Base-by-base conservation (phyloP, 2,888 invertebrate genomes). In the Caenorhabditis sp. region DNA sequence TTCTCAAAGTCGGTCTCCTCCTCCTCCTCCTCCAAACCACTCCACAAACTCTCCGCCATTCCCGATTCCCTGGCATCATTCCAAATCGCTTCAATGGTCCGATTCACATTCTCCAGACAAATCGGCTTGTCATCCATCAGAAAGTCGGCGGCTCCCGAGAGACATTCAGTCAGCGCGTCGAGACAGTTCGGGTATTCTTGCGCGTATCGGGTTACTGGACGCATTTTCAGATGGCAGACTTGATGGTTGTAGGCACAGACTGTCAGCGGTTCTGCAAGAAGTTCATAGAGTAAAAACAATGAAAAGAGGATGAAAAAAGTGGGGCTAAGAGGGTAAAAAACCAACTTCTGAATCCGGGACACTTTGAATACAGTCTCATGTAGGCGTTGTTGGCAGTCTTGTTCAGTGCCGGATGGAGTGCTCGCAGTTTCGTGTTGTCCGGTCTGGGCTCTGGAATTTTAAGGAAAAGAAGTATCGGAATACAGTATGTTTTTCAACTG, bases 181-280 rank as follows among this genome's bases (percentile, higher is more conserved):
- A 65, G 65, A 28, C 74, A 74, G 11, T 65, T 60, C 13, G 50
- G 24, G 22, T 74, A 74, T 18, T 50, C 47, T 50, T 74, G 58
- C 20, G 18, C 11, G 35, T 74, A 74, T 40, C 74, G 22, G 0
- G 35, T 24, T 0, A 0, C 1, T 2, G 65, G 65, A 13, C 47
- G 35, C 58, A 65, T 58, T 40, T 53, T 9, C 20, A 74, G 47
- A 50, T 56, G 50, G 37, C 74, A 74, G 13, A 60, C 74, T 20
- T 51, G 1, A 40, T 74, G 74, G 37, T 67, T 74, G 51, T 74
- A 74, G 6, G 74, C 74, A 50, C 74, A 74, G n/a, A 35, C 56
- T 24, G 58, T 24, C 9, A 65, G 4, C 2, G 65, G 65, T 28
- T 65, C 74, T 74, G 65, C 11, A 22, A 53, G 35, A 22, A 50